Evolutionary conservation across 2,888 invertebrate species (phyloP).

Genomic region (Volucella zonaria): DNA sequence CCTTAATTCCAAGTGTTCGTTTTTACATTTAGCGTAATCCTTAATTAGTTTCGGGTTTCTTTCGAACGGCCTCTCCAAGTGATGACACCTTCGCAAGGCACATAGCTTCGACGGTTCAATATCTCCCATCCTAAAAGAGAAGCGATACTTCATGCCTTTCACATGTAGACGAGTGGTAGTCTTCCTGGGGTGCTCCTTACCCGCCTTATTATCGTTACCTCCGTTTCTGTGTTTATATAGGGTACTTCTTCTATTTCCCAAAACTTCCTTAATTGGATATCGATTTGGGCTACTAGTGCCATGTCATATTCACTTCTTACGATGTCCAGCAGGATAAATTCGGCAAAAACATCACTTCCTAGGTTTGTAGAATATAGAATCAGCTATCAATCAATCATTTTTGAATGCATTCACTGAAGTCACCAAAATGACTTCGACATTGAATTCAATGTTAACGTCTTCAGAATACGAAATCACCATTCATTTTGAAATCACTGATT

Average conservation of each 20-base stretch:
- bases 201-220: background rate
- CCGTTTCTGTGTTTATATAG: background rate
- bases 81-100: too few relatives aligned
- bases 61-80: too few relatives aligned
- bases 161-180: constrained; percentile 4
- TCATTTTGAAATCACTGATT: too few relatives aligned
- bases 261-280: constrained; percentile 16
- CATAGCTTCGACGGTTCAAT: too few relatives aligned
- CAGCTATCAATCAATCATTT: too few relatives aligned
- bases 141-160: constrained; percentile 12
- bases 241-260: constrained; percentile 19
- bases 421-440: too few relatives aligned
- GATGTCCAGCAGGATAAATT: constrained; percentile 19
- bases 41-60: background rate
- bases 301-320: background rate
- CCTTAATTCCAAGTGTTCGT: background rate
- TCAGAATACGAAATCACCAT: too few relatives aligned
- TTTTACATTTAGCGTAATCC: constrained; percentile 5
- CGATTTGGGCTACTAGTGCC: constrained; percentile 25
- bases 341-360: too few relatives aligned
- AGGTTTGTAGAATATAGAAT: too few relatives aligned
- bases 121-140: background rate
- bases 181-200: background rate
- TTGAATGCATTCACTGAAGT: too few relatives aligned
- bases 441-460: too few relatives aligned